Conservation (phyloP, 2,113 vertebrate species). For the Nycticryphes semicollaris region DNA sequence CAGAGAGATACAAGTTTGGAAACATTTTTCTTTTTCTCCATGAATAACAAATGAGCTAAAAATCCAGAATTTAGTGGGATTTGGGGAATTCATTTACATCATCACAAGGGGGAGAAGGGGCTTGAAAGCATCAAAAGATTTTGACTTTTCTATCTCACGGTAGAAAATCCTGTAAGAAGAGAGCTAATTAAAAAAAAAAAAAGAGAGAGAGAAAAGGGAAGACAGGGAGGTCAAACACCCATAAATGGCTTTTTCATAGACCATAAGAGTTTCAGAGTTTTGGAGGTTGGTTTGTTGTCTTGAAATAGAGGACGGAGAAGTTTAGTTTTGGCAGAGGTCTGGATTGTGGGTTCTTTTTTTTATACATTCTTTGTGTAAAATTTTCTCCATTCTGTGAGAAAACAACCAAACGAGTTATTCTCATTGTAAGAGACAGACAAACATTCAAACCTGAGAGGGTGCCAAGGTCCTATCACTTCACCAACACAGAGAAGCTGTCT, state of each 20-base stretch:
- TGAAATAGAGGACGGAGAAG: not conserved
- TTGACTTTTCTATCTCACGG: not conserved
- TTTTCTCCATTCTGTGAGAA: not conserved
- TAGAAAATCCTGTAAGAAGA: not conserved
- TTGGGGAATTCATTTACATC: constrained; percentile 34
- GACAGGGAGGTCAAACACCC: not conserved
- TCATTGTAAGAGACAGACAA: not conserved
- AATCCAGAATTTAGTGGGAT: constrained; percentile 27
- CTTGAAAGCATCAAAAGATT: constrained; percentile 39
- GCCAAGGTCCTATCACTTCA: not conserved
- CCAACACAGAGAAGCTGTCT: not conserved
- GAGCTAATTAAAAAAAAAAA: not conserved
- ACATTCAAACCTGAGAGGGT: not conserved
- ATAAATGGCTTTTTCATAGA: not conserved
- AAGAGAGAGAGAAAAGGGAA: not conserved
- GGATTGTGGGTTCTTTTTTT: not conserved
- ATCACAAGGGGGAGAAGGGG: not conserved
- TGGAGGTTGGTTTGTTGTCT: not conserved
- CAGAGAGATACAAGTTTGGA: not conserved
- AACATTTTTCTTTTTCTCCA: not conserved
- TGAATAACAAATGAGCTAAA: not conserved
- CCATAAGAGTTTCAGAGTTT: not conserved
- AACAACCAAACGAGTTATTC: not conserved
- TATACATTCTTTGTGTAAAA: not conserved
- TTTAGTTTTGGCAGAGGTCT: not conserved